Evolutionary conservation across 2,888 invertebrate genomes (phyloP), one percentile per base, ranked within the genome.

Genomic region (Drosophila planitibia): DNA sequence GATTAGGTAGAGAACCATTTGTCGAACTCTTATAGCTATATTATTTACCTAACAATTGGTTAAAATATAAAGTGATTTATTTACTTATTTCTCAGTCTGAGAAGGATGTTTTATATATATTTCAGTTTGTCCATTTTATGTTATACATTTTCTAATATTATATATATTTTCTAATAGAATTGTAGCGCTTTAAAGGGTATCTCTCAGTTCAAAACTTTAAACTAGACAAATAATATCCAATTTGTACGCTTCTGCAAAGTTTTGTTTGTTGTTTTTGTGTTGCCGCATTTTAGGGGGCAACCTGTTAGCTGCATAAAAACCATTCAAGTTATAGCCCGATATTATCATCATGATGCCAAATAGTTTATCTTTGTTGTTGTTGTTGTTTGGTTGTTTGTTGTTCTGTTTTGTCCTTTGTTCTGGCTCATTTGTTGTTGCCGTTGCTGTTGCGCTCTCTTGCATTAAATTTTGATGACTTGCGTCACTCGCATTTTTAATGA

Each of bases 391-490:
- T n/a, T n/a, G n/a, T n/a, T 47, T 30, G 33, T 30, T 63, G 14
- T 33, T n/a, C 2, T 19, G 53, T 28, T 30, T 61, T 9, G 47
- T 47, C 16, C 47, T 37, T 64, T 51, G 16, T 47, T 47, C 25
- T 16, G 22, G 47, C 54, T 41, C 16, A 32, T 19, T 63, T 49
- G 19, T 14, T 52, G 22, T 59, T 37, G 33, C 19, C 57, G 57
- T 41, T 60, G 22, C 44, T 71, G 55, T 70, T 78, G 63, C 66
- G 53, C 84, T 85, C 69, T 64, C 28, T 47, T 60, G 62, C 75
- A 86, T 90, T 73, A 87, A 88, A 81, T 67, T 85, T 89, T 90
- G 71, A 90, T 86, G 75, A 89, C 91, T 90, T 90, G 88, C 90
- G 90, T 90, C 90, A 90, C 89, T 82, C 73, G 80, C 81, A 81